Percentiles rank a stretch among this genome's conserved stretches.
These are phyloP conservation scores for Phenganax stokvisi DNA, from an alignment of 92 coral and sea anemone species.

Conservation along the genomic window DNA sequence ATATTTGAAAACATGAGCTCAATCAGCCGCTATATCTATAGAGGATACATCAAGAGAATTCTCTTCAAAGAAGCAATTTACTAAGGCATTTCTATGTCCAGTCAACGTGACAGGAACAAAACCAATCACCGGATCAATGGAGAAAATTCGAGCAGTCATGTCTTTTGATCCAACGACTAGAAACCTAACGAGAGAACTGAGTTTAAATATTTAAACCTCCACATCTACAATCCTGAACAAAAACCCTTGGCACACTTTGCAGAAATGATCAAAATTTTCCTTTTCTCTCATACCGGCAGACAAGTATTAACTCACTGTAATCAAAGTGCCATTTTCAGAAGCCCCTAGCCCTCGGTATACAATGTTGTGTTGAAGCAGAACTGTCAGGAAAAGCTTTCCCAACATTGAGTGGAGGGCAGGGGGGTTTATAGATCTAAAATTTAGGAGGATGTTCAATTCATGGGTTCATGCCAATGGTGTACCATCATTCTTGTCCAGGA, in stretches of 20 bases:
- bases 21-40: not conserved
- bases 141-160: constrained; percentile 82
- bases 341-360: too few species aligned
- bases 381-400: too few species aligned
- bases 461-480: too few species aligned
- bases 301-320: too few species aligned
- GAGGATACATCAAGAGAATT: constrained; percentile 90
- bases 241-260: not conserved
- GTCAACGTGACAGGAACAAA: constrained; percentile 79
- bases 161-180: constrained; percentile 85
- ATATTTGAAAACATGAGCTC: not conserved
- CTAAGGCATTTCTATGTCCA: constrained; percentile 74
- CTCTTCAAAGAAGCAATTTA: constrained; percentile 72
- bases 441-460: too few species aligned
- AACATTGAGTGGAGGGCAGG: too few species aligned
- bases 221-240: not conserved
- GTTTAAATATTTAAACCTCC: not conserved
- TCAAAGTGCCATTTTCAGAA: too few species aligned
- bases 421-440: too few species aligned
- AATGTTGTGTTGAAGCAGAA: too few species aligned
- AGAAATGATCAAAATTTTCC: too few species aligned
- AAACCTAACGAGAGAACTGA: constrained; percentile 54
- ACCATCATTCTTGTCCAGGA: too few species aligned
- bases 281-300: too few species aligned
- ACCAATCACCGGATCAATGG: constrained; percentile 61